phyloP scores from a whole-genome alignment of 2,888 invertebrate genomes.

The Dryobotodes eremita region DNA sequence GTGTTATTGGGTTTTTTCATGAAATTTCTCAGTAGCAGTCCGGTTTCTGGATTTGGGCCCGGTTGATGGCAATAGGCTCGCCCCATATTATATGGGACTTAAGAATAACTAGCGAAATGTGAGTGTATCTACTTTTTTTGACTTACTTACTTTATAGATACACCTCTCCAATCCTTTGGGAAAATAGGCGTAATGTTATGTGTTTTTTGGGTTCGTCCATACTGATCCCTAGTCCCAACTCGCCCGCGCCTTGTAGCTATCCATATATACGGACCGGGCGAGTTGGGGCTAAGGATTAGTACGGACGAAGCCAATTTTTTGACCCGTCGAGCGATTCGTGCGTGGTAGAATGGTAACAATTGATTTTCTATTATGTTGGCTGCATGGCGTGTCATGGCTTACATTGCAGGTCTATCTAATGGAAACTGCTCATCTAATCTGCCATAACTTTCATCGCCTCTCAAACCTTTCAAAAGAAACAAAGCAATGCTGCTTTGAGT shows the following conservation, averaged over 20 bases:
- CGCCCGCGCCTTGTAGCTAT: too few relatives aligned
- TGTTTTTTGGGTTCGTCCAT: neutral
- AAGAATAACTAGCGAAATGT: neutral
- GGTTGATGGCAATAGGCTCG: neutral
- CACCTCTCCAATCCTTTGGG: neutral
- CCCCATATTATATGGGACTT: neutral
- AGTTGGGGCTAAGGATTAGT: too few relatives aligned
- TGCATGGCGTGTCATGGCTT: neutral
- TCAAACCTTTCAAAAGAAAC: neutral
- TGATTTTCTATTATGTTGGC: neutral
- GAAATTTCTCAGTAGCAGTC: neutral
- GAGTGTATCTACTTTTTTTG: too few relatives aligned
- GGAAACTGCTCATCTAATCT: neutral
- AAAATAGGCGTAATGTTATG: neutral
- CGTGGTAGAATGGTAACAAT: neutral
- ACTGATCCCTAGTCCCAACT: too few relatives aligned
- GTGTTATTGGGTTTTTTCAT: neutral
- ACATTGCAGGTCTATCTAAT: neutral
- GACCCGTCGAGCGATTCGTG: neutral
- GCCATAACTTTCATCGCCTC: too few relatives aligned
- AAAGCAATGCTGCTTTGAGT: neutral
- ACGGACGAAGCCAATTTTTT: too few relatives aligned
- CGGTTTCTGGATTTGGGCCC: neutral
- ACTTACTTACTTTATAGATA: too few relatives aligned
- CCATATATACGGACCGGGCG: too few relatives aligned